Percentiles rank a stretch among this genome's conserved stretches.
Conservation (phyloP, 1,140 invertebrate species). For the Conus betulinus region DNA sequence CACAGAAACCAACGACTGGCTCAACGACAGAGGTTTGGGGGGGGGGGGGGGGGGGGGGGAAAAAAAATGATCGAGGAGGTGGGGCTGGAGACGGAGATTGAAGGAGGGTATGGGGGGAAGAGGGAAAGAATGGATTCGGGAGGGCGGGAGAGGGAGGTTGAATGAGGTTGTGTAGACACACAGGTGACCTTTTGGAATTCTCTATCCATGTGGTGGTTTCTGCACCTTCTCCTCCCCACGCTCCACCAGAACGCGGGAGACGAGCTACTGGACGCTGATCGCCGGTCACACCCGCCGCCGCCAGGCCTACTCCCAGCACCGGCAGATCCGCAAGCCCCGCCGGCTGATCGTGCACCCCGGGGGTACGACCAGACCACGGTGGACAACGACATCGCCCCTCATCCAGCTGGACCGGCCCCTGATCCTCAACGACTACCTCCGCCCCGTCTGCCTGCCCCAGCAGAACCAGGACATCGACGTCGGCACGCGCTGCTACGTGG, state of each 20-base stretch:
- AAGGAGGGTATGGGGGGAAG: too few relatives aligned
- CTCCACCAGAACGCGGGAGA: conserved; percentile 14
- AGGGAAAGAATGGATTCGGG: too few relatives aligned
- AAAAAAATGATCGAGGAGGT: too few relatives aligned
- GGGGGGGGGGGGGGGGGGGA: too few relatives aligned
- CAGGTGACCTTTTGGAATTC: too few relatives aligned
- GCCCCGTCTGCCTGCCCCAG: conserved; percentile 82
- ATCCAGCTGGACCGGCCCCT: conserved; percentile 90
- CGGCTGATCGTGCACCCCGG: conserved; percentile 47
- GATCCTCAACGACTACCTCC: conserved; percentile 91
- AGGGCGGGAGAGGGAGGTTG: too few relatives aligned
- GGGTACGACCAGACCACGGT: conserved; percentile 79
- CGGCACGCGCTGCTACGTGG: conserved; percentile 57
- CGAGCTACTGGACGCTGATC: conserved; percentile 44
- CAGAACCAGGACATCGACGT: conserved; percentile 28
- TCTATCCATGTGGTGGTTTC: too few relatives aligned
- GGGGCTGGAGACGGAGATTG: too few relatives aligned
- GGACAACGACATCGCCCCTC: conserved; percentile 92
- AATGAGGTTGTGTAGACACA: too few relatives aligned
- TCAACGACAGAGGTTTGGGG: too few relatives aligned
- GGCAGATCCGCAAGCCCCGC: conserved; percentile 51
- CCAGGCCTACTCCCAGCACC: conserved; percentile 52
- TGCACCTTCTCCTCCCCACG: too few relatives aligned
- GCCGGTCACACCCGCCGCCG: conserved; percentile 55
- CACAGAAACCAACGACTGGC: too few relatives aligned